These are phyloP conservation scores for Trypoxylon attenuatum DNA, from an alignment of 2,888 invertebrate genomes.

Conservation along the genomic window DNA sequence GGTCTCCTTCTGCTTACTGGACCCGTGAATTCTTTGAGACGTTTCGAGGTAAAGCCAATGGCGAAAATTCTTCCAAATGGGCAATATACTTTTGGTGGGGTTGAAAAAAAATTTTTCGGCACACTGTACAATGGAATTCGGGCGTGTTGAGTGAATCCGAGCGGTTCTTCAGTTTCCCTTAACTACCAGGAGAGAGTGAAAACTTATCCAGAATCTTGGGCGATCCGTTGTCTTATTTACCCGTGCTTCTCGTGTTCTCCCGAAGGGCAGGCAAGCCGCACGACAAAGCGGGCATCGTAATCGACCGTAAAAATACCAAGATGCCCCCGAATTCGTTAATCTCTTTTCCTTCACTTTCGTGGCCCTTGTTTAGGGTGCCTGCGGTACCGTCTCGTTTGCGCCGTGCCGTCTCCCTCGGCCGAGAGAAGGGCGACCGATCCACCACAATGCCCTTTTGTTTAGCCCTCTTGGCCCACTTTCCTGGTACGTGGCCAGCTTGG, in stretches of 20 bases:
- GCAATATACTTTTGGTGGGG: too few relatives aligned
- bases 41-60: too few relatives aligned
- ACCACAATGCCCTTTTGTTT: slow-evolving; percentile 50
- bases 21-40: too few relatives aligned
- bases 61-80: too few relatives aligned
- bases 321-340: slow-evolving; percentile 63
- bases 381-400: slow-evolving; percentile 13
- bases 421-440: slow-evolving; percentile 24
- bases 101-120: too few relatives aligned
- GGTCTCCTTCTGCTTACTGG: too few relatives aligned
- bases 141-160: too few relatives aligned
- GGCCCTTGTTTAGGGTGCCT: slow-evolving; percentile 41
- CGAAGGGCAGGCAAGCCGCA: slow-evolving; percentile 5
- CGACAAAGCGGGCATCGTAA: slow-evolving; percentile 56
- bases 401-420: neutral
- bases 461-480: slow-evolving; percentile 43
- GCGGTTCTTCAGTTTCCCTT: slow-evolving; percentile 13
- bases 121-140: too few relatives aligned
- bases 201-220: slow-evolving; percentile 26
- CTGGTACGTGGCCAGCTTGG: slow-evolving; percentile 27
- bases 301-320: slow-evolving; percentile 64
- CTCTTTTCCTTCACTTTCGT: slow-evolving; percentile 55
- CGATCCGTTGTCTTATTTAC: slow-evolving; percentile 60
- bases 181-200: slow-evolving; percentile 18
- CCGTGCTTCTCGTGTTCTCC: slow-evolving; percentile 32